Evolutionary conservation across 2,888 invertebrate genomes (phyloP).

Genomic region (Falcaria lacertinaria): DNA sequence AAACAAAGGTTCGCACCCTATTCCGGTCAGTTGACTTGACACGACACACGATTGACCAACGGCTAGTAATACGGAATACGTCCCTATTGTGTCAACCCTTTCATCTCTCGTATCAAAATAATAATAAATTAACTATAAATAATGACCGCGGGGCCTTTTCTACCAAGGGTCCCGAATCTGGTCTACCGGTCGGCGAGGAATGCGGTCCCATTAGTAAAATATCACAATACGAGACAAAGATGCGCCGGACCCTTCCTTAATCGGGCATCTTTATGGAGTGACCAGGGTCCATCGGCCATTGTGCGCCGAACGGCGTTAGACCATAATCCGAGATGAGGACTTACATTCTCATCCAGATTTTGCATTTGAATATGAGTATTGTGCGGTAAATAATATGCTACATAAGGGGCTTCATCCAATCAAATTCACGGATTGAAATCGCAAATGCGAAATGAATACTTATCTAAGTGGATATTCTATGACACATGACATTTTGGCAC

Average conservation of each 20-base stretch:
- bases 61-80: constrained; percentile 63
- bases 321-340: constrained; percentile 66
- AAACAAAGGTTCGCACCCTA: constrained; percentile 39
- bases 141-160: constrained; percentile 46
- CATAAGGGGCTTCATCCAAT: too few species aligned
- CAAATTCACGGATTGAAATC: not conserved
- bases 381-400: constrained; percentile 18
- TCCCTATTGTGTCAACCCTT: constrained; percentile 62
- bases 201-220: constrained; percentile 74
- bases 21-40: constrained; percentile 31
- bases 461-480: too few species aligned
- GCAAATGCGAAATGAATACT: too few species aligned
- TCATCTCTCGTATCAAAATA: constrained; percentile 75
- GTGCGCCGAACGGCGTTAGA: constrained; percentile 61
- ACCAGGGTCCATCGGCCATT: constrained; percentile 61
- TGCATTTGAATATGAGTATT: constrained; percentile 67
- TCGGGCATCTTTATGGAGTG: constrained; percentile 74
- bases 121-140: constrained; percentile 77
- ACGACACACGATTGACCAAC: constrained; percentile 54
- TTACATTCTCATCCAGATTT: constrained; percentile 49
- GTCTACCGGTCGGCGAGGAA: constrained; percentile 70
- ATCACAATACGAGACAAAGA: constrained; percentile 63
- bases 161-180: constrained; percentile 44
- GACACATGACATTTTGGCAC: too few species aligned
- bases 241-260: constrained; percentile 51